Evolutionary conservation across 2,113 vertebrate species (phyloP).

Genomic region (Isurus oxyrinchus): DNA sequence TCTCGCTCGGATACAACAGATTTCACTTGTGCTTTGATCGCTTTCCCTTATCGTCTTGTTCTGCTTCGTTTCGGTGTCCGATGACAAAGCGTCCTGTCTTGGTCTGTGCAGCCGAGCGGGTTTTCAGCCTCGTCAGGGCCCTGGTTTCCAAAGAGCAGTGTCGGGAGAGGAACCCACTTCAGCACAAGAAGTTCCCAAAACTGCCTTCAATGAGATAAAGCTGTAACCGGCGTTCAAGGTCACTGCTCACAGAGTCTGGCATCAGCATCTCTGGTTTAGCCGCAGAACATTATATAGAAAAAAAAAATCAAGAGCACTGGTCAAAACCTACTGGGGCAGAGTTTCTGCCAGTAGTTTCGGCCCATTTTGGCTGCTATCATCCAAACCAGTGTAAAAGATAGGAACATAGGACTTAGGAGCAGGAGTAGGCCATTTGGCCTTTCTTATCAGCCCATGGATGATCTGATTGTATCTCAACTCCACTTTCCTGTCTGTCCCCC

Average conservation of each 20-base stretch:
- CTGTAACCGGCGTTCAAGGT: conserved; percentile 39
- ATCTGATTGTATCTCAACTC: neutral
- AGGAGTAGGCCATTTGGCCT: neutral
- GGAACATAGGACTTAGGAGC: neutral
- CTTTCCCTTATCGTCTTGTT: neutral
- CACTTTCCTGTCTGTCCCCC: too few relatives aligned
- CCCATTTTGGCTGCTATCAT: neutral
- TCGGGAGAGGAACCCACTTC: conserved; percentile 38
- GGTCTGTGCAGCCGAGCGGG: neutral
- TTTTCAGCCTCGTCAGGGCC: neutral
- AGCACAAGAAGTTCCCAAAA: conserved; percentile 41
- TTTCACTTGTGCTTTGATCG: neutral
- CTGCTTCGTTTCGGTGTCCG: neutral
- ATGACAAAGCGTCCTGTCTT: neutral
- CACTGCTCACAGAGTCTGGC: conserved; percentile 43
- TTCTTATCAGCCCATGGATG: neutral
- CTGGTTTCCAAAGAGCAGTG: neutral
- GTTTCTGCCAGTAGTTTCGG: neutral
- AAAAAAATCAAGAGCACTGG: neutral
- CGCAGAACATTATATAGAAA: neutral
- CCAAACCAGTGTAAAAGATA: neutral
- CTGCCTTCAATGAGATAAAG: conserved; percentile 46
- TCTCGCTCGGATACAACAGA: neutral
- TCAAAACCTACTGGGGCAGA: neutral
- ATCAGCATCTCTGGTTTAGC: neutral